Percentiles rank a stretch among this genome's conserved stretches.
Conservation (phyloP, 2,888 invertebrate genomes). For the Bellardia pandia region DNA sequence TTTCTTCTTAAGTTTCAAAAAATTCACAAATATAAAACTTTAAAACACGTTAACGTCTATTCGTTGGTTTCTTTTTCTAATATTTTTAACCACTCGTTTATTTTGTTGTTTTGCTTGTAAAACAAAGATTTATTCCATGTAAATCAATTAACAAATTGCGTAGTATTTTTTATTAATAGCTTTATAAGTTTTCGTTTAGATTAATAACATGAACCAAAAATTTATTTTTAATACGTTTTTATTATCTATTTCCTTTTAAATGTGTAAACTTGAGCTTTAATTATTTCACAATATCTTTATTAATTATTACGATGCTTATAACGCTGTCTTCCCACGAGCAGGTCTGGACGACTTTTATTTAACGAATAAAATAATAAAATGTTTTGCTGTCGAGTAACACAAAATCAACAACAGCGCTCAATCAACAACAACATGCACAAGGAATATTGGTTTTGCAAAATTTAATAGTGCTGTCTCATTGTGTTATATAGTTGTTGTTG, state of each 20-base stretch:
- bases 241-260: not conserved
- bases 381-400: slow-evolving; percentile 34
- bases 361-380: slow-evolving; percentile 38
- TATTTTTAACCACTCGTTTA: slow-evolving; percentile 16
- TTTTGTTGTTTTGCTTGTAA: not conserved
- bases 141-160: slow-evolving; percentile 55
- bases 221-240: not conserved
- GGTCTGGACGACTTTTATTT: slow-evolving; percentile 54
- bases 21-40: not conserved
- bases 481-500: no score
- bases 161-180: slow-evolving; percentile 19
- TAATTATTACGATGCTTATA: not conserved
- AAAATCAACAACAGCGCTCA: slow-evolving; percentile 29
- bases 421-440: no score
- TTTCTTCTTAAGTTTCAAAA: slow-evolving; percentile 37
- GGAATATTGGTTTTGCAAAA: no score
- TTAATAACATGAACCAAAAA: not conserved
- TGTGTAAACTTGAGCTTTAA: not conserved
- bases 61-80: slow-evolving; percentile 9
- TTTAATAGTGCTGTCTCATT: no score
- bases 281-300: slow-evolving; percentile 56
- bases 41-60: slow-evolving; percentile 6
- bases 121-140: slow-evolving; percentile 10
- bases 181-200: slow-evolving; percentile 14
- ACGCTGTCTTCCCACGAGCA: slow-evolving; percentile 37